Evolutionary conservation across 2,888 invertebrate genomes (phyloP).

Genomic region (Euzophera pinguis): DNA sequence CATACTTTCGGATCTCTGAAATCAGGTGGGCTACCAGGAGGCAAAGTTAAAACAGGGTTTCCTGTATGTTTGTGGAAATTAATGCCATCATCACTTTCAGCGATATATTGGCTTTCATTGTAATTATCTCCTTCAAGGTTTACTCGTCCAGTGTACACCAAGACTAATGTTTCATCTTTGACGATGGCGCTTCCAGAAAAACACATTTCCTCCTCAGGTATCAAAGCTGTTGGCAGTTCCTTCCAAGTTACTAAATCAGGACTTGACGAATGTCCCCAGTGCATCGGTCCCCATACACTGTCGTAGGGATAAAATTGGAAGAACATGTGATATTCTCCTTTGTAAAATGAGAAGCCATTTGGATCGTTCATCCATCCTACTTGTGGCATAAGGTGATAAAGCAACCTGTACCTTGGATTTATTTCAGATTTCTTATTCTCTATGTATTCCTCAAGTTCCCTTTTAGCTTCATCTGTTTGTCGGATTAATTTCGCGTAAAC

Average conservation of each 20-base stretch:
- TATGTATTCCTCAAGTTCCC: slow-evolving; percentile 54
- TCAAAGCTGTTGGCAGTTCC: slow-evolving; percentile 65
- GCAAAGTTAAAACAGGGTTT: slow-evolving; percentile 55
- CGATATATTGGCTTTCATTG: slow-evolving; percentile 62
- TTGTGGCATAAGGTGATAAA: slow-evolving; percentile 62
- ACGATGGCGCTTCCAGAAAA: slow-evolving; percentile 72
- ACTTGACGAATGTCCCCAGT: slow-evolving; percentile 76
- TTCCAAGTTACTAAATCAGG: slow-evolving; percentile 72
- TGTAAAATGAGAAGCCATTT: slow-evolving; percentile 74
- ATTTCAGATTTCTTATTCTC: slow-evolving; percentile 46
- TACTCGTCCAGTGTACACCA: slow-evolving; percentile 63
- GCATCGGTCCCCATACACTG: slow-evolving; percentile 69
- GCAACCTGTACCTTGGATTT: slow-evolving; percentile 53
- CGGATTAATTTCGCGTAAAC: slow-evolving; percentile 29
- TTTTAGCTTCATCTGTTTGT: background rate
- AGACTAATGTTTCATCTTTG: slow-evolving; percentile 47
- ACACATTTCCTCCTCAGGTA: slow-evolving; percentile 64
- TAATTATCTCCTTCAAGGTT: slow-evolving; percentile 34
- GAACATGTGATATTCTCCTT: slow-evolving; percentile 74
- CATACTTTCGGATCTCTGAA: slow-evolving; percentile 76
- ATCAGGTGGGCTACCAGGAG: slow-evolving; percentile 56
- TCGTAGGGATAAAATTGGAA: slow-evolving; percentile 76
- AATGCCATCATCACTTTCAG: slow-evolving; percentile 60
- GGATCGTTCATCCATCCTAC: slow-evolving; percentile 81
- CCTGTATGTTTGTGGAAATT: slow-evolving; percentile 59